Base-by-base conservation (phyloP, 2,113 vertebrate species). In the Mixornis gularis region DNA sequence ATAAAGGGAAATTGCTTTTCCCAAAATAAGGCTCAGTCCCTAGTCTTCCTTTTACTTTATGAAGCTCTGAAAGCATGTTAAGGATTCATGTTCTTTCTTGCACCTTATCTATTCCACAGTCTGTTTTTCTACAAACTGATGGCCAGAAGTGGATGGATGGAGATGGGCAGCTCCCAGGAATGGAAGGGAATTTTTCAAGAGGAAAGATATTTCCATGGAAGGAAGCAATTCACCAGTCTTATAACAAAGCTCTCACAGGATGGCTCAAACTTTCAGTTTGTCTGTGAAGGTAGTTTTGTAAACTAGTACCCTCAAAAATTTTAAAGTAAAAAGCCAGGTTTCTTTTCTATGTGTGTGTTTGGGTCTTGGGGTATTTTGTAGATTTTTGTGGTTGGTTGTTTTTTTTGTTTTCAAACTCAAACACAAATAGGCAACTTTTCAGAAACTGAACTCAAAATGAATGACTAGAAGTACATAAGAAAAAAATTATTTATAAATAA, bases 331-430 rank as follows among this genome's bases (percentile, higher is more conserved):
- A 65, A 84, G 2, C 4, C 3, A 34, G 5, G 7, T 29, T 53
- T 56, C 34, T 34, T 34, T 64, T 24, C 0, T 27, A 12, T 15
- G 27, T 27, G 14, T 14, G 9, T 27, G 6, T 40, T 46, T n/a
- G 41, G 24, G 2, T 19, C 29, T 46, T 3, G 44, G 20, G 7
- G 0, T 1, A 3, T 72, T 72, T 29, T 40, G 6, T 32, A 9
- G 5, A 1, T 12, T 46, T 46, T 29, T 53, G 24, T 24, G 15
- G 29, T 15, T 55, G 29, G 2, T 25, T 62, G 19, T 7, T 14
- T 20, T 26, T 16, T 44, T 29, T 24, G 9, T 48, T 49, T 53
- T 65, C 26, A n/a, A 58, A 46, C 11, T 59, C 40, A 59, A 65
- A 41, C 12, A 82, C 3, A 69, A 46, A 16, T 5, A 48, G 24